These are phyloP conservation scores for Andrena hattorfiana DNA, from an alignment of 2,888 invertebrate genomes.

Conservation along the genomic window DNA sequence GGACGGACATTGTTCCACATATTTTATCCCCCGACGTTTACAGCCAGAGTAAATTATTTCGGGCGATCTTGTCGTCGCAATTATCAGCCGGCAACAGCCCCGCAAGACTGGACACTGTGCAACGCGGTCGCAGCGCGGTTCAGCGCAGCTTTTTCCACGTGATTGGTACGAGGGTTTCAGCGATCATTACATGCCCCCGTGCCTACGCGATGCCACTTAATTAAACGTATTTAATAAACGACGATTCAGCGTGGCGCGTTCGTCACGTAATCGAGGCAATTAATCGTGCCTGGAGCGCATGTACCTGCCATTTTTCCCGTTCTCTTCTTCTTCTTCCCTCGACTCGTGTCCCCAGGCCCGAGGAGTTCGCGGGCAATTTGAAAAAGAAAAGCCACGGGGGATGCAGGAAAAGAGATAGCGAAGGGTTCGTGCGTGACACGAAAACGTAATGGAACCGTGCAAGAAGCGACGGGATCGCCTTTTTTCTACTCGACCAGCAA, in stretches of 20 bases:
- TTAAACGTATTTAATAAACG: conserved; percentile 67
- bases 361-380: neutral
- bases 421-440: conserved; percentile 17
- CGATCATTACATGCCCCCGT: conserved; percentile 62
- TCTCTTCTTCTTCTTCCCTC: neutral
- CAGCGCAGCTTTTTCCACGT: conserved; percentile 29
- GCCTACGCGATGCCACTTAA: conserved; percentile 64
- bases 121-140: conserved; percentile 15
- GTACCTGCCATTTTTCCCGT: conserved; percentile 29
- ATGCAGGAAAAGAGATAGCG: neutral
- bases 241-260: conserved; percentile 54
- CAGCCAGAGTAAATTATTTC: conserved; percentile 53
- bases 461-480: neutral
- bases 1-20: conserved; percentile 38
- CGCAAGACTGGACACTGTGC: neutral
- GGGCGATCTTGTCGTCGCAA: conserved; percentile 52
- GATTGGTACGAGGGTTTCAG: conserved; percentile 38
- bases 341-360: neutral
- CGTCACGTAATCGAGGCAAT: conserved; percentile 69
- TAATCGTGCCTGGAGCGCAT: conserved; percentile 60
- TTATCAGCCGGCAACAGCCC: conserved; percentile 47
- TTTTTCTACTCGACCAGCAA: neutral
- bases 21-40: conserved; percentile 35
- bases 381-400: neutral
- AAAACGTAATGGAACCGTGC: conserved; percentile 11